Conservation (phyloP, 2,888 invertebrate species). For the Polietes domitor region DNA sequence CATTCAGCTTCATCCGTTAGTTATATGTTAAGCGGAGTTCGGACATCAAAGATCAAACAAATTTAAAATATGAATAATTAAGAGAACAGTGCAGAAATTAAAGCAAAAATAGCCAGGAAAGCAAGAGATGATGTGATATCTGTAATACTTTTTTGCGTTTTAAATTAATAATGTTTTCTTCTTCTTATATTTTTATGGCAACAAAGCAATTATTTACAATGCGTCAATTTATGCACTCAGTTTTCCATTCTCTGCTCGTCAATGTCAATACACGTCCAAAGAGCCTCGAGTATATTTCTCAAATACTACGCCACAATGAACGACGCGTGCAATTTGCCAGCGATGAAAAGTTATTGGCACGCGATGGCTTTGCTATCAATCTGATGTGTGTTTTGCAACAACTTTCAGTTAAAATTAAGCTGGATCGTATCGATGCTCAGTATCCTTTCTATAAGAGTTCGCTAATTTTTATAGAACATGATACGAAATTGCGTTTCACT, state of each 20-base stretch:
- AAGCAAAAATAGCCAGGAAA: too few species aligned
- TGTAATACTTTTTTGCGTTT: neutral
- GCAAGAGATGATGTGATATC: too few species aligned
- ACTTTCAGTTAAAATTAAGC: conserved; percentile 92
- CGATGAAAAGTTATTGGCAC: conserved; percentile 92
- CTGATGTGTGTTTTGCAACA: conserved; percentile 94
- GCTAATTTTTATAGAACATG: conserved; percentile 87
- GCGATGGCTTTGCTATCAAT: conserved; percentile 98
- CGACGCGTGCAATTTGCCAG: conserved; percentile 94
- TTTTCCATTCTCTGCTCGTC: conserved; percentile 91
- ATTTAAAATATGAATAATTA: too few species aligned
- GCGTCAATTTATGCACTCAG: conserved; percentile 88
- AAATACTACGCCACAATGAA: conserved; percentile 90
- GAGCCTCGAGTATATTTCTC: conserved; percentile 90
- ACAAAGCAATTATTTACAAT: conserved; percentile 88
- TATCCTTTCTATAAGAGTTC: conserved; percentile 93
- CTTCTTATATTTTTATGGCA: neutral
- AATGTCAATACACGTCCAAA: conserved; percentile 90
- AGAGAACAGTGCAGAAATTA: neutral
- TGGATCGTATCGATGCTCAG: conserved; percentile 93
- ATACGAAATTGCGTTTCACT: conserved; percentile 91
- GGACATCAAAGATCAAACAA: too few species aligned
- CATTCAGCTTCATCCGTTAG: too few species aligned
- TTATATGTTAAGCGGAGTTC: too few species aligned
- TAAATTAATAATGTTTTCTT: conserved; percentile 11